Evolutionary conservation across 2,113 vertebrate genomes (phyloP), one percentile per base, ranked within the genome.

Genomic region (Cariama cristata): DNA sequence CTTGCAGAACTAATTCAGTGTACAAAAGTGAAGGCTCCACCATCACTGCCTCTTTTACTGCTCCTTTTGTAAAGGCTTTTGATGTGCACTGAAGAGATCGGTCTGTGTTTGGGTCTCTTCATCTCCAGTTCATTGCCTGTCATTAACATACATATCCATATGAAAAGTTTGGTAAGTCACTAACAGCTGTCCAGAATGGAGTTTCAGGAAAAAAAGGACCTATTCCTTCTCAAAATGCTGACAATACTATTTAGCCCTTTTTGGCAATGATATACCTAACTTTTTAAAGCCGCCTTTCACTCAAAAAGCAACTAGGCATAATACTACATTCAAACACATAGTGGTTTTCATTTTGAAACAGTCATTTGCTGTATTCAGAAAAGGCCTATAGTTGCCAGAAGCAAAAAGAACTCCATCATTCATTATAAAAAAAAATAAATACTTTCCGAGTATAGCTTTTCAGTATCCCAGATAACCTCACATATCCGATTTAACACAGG

Each of bases 121-220:
- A 99, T 99, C 99, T 99, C 99, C 99, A 99, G 99, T 99, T 99
- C 99, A 99, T 99, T 99, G 99, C 99, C 99, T 99, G 98, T 98
- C 99, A 99, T 99, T 99, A 99, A 99, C 99, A 99, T 99, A 99
- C 99, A 99, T 99, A 99, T 99, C 99, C 99, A 99, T 99, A 99
- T 99, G 99, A 99, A 99, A 99, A 99, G 99, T 99, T 99, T 99
- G 98, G 98, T 99, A 99, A 99, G 99, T 99, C 99, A 98, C 98
- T 98, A 99, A 99, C 99, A 99, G 99, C 99, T 99, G 99, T 99
- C 99, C 99, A 98, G 99, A 99, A 99, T 99, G 98, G 99, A 98
- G 97, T 97, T 98, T 97, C 96, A 95, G 95, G 97, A 97, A 97
- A 96, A 97, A 98, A 99, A 98, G 98, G 98, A 98, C 98, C 98